Conservation (phyloP, 2,797 vertebrate species). For the Morus bassanus region DNA sequence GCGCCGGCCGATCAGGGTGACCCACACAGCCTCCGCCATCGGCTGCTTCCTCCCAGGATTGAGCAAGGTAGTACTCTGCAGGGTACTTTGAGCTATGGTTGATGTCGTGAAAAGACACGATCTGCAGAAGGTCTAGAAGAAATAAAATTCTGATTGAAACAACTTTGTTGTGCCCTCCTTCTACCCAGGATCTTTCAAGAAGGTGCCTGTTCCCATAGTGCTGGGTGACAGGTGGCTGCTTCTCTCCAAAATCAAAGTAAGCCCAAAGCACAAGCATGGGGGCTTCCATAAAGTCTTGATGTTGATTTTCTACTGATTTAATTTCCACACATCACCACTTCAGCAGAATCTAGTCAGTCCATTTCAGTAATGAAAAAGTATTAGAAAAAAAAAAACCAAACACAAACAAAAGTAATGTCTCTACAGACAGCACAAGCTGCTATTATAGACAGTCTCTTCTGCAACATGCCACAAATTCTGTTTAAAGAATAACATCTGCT, state of each 20-base stretch:
- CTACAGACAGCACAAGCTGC: neutral
- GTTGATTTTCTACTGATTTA: neutral
- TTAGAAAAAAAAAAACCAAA: neutral
- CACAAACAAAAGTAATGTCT: neutral
- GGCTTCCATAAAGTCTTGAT: neutral
- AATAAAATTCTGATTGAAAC: neutral
- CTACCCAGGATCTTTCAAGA: neutral
- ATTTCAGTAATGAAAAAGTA: neutral
- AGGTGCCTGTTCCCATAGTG: neutral
- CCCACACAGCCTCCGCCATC: too few relatives aligned
- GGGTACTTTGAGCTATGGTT: too few relatives aligned
- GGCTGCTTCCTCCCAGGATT: neutral
- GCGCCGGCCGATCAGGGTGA: neutral
- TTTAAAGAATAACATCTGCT: neutral
- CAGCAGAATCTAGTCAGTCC: neutral
- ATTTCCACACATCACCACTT: neutral
- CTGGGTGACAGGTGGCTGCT: too few relatives aligned
- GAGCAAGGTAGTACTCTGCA: neutral
- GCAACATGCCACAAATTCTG: neutral
- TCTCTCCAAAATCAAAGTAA: neutral
- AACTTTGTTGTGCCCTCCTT: too few relatives aligned
- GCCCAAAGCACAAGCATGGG: neutral
- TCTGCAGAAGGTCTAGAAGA: neutral
- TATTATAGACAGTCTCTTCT: neutral
- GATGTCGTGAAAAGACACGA: fast-evolving